Conservation (phyloP, 2,888 invertebrate species). For the Argyresthia albistria region DNA sequence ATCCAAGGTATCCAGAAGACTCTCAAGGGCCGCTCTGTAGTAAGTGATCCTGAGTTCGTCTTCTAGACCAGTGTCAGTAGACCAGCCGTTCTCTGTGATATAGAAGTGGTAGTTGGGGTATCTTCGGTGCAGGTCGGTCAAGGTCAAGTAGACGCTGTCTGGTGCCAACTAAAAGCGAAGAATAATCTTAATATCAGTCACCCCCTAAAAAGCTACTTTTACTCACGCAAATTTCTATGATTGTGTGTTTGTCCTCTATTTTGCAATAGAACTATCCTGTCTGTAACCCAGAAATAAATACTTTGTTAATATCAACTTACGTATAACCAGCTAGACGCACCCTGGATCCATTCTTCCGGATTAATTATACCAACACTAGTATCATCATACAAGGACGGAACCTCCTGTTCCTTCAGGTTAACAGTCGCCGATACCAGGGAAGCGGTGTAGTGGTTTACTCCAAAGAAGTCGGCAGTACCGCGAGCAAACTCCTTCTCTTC, state of each 20-base stretch:
- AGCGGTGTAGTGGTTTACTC: constrained; percentile 79
- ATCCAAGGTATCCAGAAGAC: constrained; percentile 47
- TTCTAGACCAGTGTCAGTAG: constrained; percentile 39
- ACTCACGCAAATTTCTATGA: no score
- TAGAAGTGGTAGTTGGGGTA: constrained; percentile 68
- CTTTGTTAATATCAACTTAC: constrained; percentile 22
- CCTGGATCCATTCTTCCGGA: constrained; percentile 27
- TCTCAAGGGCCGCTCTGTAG: constrained; percentile 49
- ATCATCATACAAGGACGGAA: constrained; percentile 3
- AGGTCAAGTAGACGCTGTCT: constrained; percentile 67
- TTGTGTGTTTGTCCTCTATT: no score
- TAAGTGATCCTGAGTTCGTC: constrained; percentile 66
- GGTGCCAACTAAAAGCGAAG: constrained; percentile 52
- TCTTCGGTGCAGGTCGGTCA: constrained; percentile 56
- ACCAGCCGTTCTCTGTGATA: constrained; percentile 75
- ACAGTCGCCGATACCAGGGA: constrained; percentile 25
- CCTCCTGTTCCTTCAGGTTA: not conserved
- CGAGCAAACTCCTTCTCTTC: constrained; percentile 37
- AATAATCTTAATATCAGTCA: no score
- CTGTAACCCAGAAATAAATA: no score
- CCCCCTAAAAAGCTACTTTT: no score
- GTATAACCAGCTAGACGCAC: constrained; percentile 34
- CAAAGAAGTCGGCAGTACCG: constrained; percentile 46
- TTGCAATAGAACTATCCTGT: no score
- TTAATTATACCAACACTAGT: not conserved